Base-by-base conservation (phyloP, 2,888 invertebrate species). In the Heliconius sara region DNA sequence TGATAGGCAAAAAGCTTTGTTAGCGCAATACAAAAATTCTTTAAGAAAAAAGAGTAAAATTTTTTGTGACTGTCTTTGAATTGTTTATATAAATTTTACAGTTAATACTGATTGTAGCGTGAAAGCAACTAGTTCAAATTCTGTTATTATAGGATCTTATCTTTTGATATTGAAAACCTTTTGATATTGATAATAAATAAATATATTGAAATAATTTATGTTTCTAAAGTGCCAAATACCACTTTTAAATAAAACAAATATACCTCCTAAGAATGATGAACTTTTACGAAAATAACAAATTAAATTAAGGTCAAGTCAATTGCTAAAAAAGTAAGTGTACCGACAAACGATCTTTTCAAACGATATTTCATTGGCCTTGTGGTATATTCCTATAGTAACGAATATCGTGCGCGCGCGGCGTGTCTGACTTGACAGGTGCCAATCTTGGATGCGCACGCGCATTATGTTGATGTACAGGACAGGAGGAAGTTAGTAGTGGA, bases 391-490 rank as follows among this genome's bases (percentile, higher is more conserved):
- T 22, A 68, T 39, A 71, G 79, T 65, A 77, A 80, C 78, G 77
- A 72, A 82, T 80, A 84, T 83, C 87, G 89, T 88, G 89, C 83
- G 72, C 87, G 85, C 84, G 82, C 86, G 86, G 87, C 93, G 92
- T 92, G 89, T 85, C 91, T 86, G 84, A 87, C 90, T 89, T 93
- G 94, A 94, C 94, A 94, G 94, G 94, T 94, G 94, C 92, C 94
- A 94, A 94, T 94, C 93, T 93, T 86, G 87, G 88, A 87, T 90
- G 90, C 89, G 90, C 86, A 84, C 82, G 87, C 87, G 88, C 82
- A 79, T 70, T 70, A 47, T 7, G 25, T 66, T 63, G 75, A 76
- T 63, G 90, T 87, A 88, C 85, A 84, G 85, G 80, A 88, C 86
- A 84, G 85, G 80, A 81, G 76, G 83, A 78, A 66, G 65, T 73